Evolutionary conservation across 2,797 vertebrate species (phyloP), one percentile per base, ranked within the genome.

Genomic region (Discoglossus pictus): DNA sequence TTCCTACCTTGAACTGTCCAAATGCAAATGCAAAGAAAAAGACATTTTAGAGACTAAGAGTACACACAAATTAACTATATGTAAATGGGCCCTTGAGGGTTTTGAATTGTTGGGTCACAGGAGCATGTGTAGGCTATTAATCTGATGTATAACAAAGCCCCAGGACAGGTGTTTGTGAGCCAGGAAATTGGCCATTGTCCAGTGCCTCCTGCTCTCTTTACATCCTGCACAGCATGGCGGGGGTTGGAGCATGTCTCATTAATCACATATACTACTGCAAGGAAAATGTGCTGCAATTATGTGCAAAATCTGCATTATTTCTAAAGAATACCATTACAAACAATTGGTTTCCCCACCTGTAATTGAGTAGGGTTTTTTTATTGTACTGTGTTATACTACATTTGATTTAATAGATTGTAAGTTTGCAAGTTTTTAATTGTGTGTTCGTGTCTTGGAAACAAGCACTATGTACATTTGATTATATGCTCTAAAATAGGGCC

Each of bases 151-250:
- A 21, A 56, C 38, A 71, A 59, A 64, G 16, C 15, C 36, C 18
- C 16, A 25, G 25, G 13, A 62, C 18, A 24, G 48, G 34, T n/a
- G 17, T 17, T n/a, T 59, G 38, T 17, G 39, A 38, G 15, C 20
- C 46, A 71, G 68, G 68, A 63, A 71, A 58, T 43, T 17, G 20
- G 25, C 44, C 44, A 20, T 43, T 47, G 31, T 46, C 46, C 52
- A 64, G 20, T 7, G 25, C 23, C 34, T 59, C 27, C 52, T 55
- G n/a, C 4, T 10, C 55, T 17, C 15, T 16, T 9, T 53, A 15
- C 23, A 59, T 59, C 39, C 55, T 59, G 23, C 15, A 27, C 15
- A 11, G 23, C 12, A 10, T 39, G 43, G 39, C 13, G 42, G 55
- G 55, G 39, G 39, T 13, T 50, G 46, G 46, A 7, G 23, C 18